Evolutionary conservation across 2,888 invertebrate genomes (phyloP).

Genomic region (Noctuana brunneofusca): DNA sequence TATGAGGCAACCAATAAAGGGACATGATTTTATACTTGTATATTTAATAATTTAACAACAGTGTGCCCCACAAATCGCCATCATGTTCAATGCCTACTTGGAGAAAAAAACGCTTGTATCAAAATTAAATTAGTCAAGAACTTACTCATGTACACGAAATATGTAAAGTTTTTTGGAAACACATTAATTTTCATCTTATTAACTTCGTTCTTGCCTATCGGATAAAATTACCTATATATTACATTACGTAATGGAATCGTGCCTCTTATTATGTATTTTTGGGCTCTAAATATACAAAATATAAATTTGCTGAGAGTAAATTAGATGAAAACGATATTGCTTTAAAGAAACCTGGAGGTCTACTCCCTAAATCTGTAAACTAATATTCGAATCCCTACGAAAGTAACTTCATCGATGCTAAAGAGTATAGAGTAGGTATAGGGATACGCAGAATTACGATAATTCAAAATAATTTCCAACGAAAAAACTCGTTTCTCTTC

Average conservation of each 20-base stretch:
- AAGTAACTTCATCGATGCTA: background rate
- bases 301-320: constrained; percentile 9
- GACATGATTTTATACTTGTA: too few relatives aligned
- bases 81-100: too few relatives aligned
- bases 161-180: constrained; percentile 18
- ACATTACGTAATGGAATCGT: constrained; percentile 17
- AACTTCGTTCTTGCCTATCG: constrained; percentile 17
- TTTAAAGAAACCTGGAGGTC: constrained; percentile 1
- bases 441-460: too few relatives aligned
- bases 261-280: constrained; percentile 18
- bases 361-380: background rate
- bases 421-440: background rate
- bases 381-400: background rate
- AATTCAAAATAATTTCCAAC: too few relatives aligned
- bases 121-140: too few relatives aligned
- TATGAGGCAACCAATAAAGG: too few relatives aligned
- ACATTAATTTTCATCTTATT: constrained; percentile 29
- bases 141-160: too few relatives aligned
- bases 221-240: constrained; percentile 30
- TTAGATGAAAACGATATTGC: constrained; percentile 19
- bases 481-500: too few relatives aligned
- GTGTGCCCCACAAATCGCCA: too few relatives aligned
- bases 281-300: constrained; percentile 3
- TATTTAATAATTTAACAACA: too few relatives aligned
- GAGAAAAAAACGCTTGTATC: too few relatives aligned